phyloP scores from a whole-genome alignment of 2,888 invertebrate species.

The Torymus texanus region DNA sequence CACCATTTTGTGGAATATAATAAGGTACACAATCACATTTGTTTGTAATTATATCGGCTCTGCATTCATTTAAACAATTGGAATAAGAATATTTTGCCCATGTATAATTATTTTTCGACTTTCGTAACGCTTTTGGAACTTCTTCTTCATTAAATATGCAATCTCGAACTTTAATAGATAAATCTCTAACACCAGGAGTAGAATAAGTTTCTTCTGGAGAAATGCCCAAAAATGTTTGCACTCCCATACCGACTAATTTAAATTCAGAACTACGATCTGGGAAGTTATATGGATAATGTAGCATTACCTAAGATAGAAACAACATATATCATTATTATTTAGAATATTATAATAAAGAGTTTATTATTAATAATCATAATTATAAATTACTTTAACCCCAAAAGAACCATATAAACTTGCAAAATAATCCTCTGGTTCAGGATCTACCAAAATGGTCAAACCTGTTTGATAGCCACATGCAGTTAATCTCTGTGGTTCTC shows the following conservation, averaged over 20 bases:
- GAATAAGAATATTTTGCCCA: constrained; percentile 36
- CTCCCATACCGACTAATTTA: constrained; percentile 78
- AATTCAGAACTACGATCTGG: constrained; percentile 81
- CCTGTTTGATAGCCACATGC: constrained; percentile 84
- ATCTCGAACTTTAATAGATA: constrained; percentile 76
- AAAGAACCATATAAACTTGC: constrained; percentile 79
- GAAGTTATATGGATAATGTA: constrained; percentile 81
- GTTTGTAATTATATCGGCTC: not conserved
- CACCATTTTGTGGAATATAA: constrained; percentile 49
- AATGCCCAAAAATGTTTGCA: constrained; percentile 80
- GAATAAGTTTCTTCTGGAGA: constrained; percentile 81
- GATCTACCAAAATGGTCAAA: constrained; percentile 79
- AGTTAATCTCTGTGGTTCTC: constrained; percentile 79
- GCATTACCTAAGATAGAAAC: constrained; percentile 76
- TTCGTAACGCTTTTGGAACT: not conserved
- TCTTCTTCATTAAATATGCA: constrained; percentile 80
- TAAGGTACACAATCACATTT: constrained; percentile 49
- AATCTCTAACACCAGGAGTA: constrained; percentile 77
- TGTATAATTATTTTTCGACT: constrained; percentile 64
- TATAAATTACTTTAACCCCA: constrained; percentile 78
- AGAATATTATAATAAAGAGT: not conserved
- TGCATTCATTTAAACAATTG: constrained; percentile 47
- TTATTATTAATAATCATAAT: constrained; percentile 7
- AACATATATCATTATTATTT: not conserved
- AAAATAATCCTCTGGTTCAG: constrained; percentile 79